Evolutionary conservation across 2,888 invertebrate species (phyloP), one percentile per base, ranked within the genome.

Genomic region (Blastobasis lacticolella): DNA sequence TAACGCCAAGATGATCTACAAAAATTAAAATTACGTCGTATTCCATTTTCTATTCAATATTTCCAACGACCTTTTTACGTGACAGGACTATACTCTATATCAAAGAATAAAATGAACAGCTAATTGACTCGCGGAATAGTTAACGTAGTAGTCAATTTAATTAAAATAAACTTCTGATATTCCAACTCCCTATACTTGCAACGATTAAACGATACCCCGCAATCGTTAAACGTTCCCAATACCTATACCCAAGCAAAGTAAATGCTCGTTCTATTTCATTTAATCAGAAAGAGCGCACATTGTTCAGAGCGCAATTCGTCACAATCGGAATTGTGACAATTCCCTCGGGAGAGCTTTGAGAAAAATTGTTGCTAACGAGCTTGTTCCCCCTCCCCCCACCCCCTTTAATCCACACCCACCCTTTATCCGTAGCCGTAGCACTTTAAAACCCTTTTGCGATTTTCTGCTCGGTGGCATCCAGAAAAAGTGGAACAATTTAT

Each of bases 281-380:
- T 72, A 73, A 78, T 75, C 63, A 75, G 75, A 65, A 71, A 69
- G 71, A 67, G 63, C 67, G 66, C 67, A 68, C 75, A 73, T 73
- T 76, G 76, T 79, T 71, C 72, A 66, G 63, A 67, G 66, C 77
- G 79, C 81, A 85, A 86, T 84, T 85, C 83, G 78, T 86, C 82
- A 85, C 81, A 85, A 82, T 84, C 81, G 78, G 77, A 78, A 84
- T 83, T 82, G 81, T 85, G 78, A 84, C 85, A 78, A 85, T 82
- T 80, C 83, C 71, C 79, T 66, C 63, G 78, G 73, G 80, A 78
- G 71, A 77, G 83, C 84, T 86, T 84, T 85, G 83, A 84, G 85
- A 85, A 86, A 86, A 87, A 86, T 81, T 84, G 82, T 81, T 82
- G 77, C 82, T 86, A 87, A 85, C 85, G 86, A 86, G 85, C 86